Percentiles rank a stretch among this genome's conserved stretches.
Conservation (phyloP, 2,797 vertebrate species). For the Mastacembelus armatus region DNA sequence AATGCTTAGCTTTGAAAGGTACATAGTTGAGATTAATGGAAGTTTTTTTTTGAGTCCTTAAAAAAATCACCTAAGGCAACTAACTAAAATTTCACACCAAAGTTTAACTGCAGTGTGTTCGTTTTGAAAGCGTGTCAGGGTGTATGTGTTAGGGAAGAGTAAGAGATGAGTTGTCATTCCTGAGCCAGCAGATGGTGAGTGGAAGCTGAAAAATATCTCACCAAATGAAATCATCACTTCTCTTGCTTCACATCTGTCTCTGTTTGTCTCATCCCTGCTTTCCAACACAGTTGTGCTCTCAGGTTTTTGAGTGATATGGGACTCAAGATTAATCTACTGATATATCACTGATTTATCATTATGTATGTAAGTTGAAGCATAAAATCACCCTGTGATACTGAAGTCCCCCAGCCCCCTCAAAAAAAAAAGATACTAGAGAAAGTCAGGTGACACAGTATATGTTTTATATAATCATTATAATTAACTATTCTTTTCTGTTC, state of each 20-base stretch:
- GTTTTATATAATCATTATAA: too few species aligned
- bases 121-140: background rate
- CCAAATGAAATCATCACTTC: slow-evolving; percentile 24
- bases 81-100: slow-evolving; percentile 3
- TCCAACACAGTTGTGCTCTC: background rate
- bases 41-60: too few species aligned
- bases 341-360: too few species aligned
- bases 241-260: background rate
- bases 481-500: too few species aligned
- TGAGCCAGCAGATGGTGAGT: slow-evolving; percentile 45
- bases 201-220: slow-evolving; percentile 46
- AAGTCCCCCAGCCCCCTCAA: too few species aligned
- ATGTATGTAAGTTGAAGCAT: too few species aligned
- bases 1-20: too few species aligned
- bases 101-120: background rate
- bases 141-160: background rate
- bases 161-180: slow-evolving; percentile 34
- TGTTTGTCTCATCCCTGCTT: background rate
- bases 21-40: too few species aligned
- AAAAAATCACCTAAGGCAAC: background rate
- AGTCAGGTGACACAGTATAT: too few species aligned
- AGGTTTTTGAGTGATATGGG: background rate
- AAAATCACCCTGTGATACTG: too few species aligned
- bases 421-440: too few species aligned
- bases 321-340: too few species aligned